Conservation (phyloP, 2,888 invertebrate genomes). For the Thereva unica region DNA sequence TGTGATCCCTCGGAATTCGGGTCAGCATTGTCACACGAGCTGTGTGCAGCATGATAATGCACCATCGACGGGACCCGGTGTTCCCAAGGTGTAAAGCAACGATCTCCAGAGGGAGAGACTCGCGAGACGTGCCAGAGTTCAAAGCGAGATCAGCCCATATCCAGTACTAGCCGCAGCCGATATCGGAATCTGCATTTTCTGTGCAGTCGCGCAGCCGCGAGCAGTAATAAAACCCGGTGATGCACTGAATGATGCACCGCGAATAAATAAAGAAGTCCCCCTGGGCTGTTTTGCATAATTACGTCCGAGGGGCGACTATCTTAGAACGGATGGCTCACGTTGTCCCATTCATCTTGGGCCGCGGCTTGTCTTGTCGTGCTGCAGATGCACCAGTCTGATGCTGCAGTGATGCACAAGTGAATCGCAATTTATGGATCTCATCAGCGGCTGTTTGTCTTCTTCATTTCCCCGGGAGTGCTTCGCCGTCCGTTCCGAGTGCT, state of each 20-base stretch:
- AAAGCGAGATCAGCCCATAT: not conserved
- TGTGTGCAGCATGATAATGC: conserved; percentile 1
- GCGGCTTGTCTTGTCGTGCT: conserved; percentile 4
- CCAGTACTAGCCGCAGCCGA: not conserved
- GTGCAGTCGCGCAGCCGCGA: conserved; percentile 13
- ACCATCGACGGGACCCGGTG: not conserved
- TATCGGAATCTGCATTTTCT: not conserved
- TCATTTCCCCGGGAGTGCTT: not conserved
- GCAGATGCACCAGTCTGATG: not conserved
- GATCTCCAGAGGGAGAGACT: not conserved
- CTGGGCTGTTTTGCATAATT: conserved; percentile 38
- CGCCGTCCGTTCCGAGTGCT: too few relatives aligned
- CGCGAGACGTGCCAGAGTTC: conserved; percentile 1
- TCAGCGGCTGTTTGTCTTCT: conserved; percentile 5
- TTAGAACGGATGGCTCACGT: conserved; percentile 18
- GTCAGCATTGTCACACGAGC: conserved; percentile 16
- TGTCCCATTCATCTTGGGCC: conserved; percentile 17
- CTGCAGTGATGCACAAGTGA: conserved; percentile 9
- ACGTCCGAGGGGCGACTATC: conserved; percentile 34
- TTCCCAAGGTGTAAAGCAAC: conserved; percentile 2
- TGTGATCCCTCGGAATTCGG: conserved; percentile 14
- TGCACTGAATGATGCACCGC: not conserved
- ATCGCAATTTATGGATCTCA: conserved; percentile 29
- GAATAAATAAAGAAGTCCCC: conserved; percentile 31
- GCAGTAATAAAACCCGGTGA: not conserved